A percentile compares a stretch with the other conserved stretches of the same genome.
Conservation (phyloP, 2,113 vertebrate species). For the Potamarius usumacintae region DNA sequence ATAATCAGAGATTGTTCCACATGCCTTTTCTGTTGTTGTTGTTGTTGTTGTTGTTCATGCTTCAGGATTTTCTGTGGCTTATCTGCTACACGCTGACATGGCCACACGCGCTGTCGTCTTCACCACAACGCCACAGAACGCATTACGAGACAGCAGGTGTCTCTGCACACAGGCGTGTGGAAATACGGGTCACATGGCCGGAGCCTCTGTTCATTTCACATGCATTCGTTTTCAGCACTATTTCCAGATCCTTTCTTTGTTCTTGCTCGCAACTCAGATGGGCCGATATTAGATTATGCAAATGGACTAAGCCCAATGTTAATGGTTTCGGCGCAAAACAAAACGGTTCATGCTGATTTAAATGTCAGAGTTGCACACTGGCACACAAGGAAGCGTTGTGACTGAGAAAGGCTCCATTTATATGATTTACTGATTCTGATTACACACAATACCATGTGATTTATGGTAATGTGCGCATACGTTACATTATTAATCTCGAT, state of each 20-base stretch:
- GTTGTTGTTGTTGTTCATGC: not conserved
- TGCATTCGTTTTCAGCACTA: constrained; percentile 1
- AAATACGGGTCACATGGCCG: not conserved
- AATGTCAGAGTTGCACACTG: not conserved
- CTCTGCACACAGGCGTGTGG: not conserved
- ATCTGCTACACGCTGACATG: constrained; percentile 16
- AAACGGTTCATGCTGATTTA: constrained; percentile 9
- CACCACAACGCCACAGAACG: not conserved
- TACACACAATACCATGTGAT: constrained; percentile 12
- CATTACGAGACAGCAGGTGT: not conserved
- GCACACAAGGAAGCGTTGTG: not conserved
- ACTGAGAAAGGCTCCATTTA: not conserved
- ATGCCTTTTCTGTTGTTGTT: constrained; percentile 7
- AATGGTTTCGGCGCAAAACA: constrained; percentile 7
- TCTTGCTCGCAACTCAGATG: not conserved
- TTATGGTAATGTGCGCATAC: constrained; percentile 34
- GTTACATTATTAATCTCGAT: constrained; percentile 31
- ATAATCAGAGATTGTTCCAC: constrained; percentile 4
- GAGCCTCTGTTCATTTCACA: not conserved
- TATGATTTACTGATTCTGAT: constrained; percentile 17
- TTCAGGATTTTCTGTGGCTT: constrained; percentile 1
- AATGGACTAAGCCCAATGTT: constrained; percentile 14
- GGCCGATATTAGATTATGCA: not conserved
- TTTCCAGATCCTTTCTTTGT: not conserved
- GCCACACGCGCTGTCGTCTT: not conserved